Conservation (phyloP, 2,888 invertebrate species). For the Malthinus seriepunctatus region DNA sequence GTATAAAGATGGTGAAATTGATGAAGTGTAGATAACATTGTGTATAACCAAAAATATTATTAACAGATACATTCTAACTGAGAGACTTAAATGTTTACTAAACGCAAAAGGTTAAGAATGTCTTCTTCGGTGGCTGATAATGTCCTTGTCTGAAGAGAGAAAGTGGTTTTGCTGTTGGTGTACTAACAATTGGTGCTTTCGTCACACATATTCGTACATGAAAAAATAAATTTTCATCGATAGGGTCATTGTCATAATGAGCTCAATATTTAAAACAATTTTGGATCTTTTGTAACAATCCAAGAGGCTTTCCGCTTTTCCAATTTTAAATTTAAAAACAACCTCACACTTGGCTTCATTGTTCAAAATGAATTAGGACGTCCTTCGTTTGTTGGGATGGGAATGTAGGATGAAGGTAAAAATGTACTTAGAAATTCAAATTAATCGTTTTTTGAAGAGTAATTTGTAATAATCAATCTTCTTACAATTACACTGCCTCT, state of each 20-base stretch:
- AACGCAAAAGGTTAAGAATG: conserved; percentile 24
- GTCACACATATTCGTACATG: conserved; percentile 15
- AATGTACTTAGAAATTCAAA: too few species aligned
- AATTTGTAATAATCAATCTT: too few species aligned
- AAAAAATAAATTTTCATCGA: conserved; percentile 14
- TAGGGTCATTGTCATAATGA: conserved; percentile 22
- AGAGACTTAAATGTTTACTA: conserved; percentile 23
- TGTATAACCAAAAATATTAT: conserved; percentile 16
- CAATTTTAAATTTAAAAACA: too few species aligned
- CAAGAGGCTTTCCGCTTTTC: too few species aligned
- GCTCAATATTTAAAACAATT: not conserved
- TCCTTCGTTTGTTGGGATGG: too few species aligned
- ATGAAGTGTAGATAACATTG: conserved; percentile 9
- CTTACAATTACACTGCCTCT: too few species aligned
- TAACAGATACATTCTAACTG: conserved; percentile 25
- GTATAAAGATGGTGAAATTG: conserved; percentile 16
- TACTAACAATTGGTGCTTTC: conserved; percentile 29
- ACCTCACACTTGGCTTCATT: too few species aligned
- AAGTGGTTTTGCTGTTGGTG: conserved; percentile 32
- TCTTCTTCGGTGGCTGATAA: conserved; percentile 32
- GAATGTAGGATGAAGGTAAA: too few species aligned
- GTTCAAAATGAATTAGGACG: too few species aligned
- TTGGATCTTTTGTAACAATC: too few species aligned
- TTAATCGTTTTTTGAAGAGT: too few species aligned
- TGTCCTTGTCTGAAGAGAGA: conserved; percentile 34